Evolutionary conservation across 2,888 invertebrate species (phyloP), one percentile per base, ranked within the genome.

Genomic region (Tolmerus cingulatus): DNA sequence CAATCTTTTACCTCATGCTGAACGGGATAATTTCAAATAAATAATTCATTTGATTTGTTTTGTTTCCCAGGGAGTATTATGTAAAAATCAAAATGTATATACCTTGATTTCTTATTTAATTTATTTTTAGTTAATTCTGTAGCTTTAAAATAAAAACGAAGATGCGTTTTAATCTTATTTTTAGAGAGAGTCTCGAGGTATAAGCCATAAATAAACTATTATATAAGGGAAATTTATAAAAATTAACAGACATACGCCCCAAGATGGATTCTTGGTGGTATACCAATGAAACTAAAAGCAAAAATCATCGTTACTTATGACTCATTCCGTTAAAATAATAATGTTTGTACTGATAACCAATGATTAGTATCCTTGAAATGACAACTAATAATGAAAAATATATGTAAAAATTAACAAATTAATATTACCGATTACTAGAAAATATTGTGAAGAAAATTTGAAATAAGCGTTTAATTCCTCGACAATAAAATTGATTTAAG

Each of bases 381-480:
- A 66, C 19, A 12, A 27, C 9, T 19, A 66, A 66, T 27, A 66
- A 27, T 23, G 19, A 27, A 66, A 23, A 27, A 66, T 40, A 78
- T 2, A n/a, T 16, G 12, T 46, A 46, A 46, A 46, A 46, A 16
- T 23, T 40, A 77, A 78, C 19, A 14, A 51, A 79, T 51, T 27
- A 51, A 79, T 7, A 23, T 46, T 46, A 79, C n/a, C 79, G 79
- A 79, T 51, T 79, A 79, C 79, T 79, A 30, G 14, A 23, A 23
- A n/a, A 57, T 79, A 14, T 46, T 19, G 46, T 46, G 77, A 37
- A 77, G 5, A 77, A 77, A 37, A 37, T 77, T 37, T 37, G 30
- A 79, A 79, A 46, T 51, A 79, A 79, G 79, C 79, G 79, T 55
- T 79, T 40, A 79, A 79, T 79, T 79, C 79, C 79, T 79, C 79